These are phyloP conservation scores for Paratrypauchen microcephalus DNA, from an alignment of 2,797 vertebrate species.

Conservation along the genomic window DNA sequence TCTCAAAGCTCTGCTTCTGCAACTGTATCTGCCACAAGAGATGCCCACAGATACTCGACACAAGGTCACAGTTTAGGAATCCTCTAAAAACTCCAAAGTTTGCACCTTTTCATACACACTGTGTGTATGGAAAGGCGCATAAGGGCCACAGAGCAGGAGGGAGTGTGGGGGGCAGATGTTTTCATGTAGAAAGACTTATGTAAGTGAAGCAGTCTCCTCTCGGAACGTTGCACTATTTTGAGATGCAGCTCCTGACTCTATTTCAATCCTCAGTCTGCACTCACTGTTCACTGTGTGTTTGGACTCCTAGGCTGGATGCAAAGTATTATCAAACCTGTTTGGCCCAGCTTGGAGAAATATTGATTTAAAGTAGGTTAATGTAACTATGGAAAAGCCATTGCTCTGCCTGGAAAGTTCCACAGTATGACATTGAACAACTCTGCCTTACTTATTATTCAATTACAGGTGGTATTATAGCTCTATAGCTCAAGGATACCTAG, in stretches of 20 bases:
- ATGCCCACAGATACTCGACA: slow-evolving; percentile 33
- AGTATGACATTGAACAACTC: no score
- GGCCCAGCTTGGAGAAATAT: background rate
- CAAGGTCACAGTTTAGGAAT: slow-evolving; percentile 9
- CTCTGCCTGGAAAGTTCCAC: no score
- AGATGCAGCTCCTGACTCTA: slow-evolving; percentile 18
- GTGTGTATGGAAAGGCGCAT: background rate
- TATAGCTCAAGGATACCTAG: no score
- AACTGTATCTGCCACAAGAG: slow-evolving; percentile 43
- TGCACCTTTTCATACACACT: background rate
- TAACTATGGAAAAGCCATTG: no score
- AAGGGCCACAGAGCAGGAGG: slow-evolving; percentile 3
- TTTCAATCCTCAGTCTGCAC: slow-evolving; percentile 15
- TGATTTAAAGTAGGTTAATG: background rate
- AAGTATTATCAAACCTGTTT: background rate
- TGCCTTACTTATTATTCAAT: no score
- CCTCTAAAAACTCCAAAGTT: background rate
- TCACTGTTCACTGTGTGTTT: background rate
- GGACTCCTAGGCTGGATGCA: background rate
- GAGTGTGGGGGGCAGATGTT: slow-evolving; percentile 31
- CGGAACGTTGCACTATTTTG: slow-evolving; percentile 24
- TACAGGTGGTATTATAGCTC: no score
- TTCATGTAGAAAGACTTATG: slow-evolving; percentile 32
- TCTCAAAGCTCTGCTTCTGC: slow-evolving; percentile 37
- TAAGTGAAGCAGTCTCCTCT: slow-evolving; percentile 28